Evolutionary conservation across 2,888 invertebrate species (phyloP), one percentile per base, ranked within the genome.

Genomic region (Autographa gamma): DNA sequence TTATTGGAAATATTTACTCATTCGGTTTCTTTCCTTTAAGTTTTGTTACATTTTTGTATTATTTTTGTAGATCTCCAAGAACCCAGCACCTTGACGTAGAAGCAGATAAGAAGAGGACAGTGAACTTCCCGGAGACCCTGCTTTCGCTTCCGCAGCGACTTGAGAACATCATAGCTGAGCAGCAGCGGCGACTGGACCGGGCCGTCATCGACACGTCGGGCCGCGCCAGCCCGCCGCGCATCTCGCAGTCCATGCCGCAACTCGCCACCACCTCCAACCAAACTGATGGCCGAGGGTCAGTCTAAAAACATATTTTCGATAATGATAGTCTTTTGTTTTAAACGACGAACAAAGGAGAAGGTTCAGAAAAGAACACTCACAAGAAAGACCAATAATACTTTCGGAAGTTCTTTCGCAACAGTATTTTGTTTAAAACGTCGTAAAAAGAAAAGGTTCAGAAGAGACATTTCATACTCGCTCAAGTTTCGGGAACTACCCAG

Each of bases 71-170:
- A 73, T 89, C 92, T 3, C 89, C 90, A 0, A 86, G 77, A 13
- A 70, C 75, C 13, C 86, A 85, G 14, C 87, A 86, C 43, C 66
- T 80, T 5, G 87, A 88, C 5, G 71, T 83, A 14, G 90, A 88
- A 2, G 66, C 85, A 18, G 91, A 88, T 67, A 92, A 91, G 74
- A 93, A 93, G 73, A 87, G 91, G 5, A 89, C 90, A 1, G 93
- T 94, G 59, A 93, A 93, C 82, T 94, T 94, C 73, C 93, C 93
- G 0, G 88, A 89, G 67, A 91, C 89, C 31, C 77, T 92, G 58
- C 81, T 91, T n/a, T 92, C 93, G 0, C 81, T 93, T 13, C 91
- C 92, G 5, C 94, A 94, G 70, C 85, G 93, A 2, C 72, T 92
- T 43, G 91, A 92, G 80, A 92, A 90, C 63, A 79, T 92, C 73